Conservation (phyloP, 2,888 invertebrate genomes). For the Limenitis camilla region DNA sequence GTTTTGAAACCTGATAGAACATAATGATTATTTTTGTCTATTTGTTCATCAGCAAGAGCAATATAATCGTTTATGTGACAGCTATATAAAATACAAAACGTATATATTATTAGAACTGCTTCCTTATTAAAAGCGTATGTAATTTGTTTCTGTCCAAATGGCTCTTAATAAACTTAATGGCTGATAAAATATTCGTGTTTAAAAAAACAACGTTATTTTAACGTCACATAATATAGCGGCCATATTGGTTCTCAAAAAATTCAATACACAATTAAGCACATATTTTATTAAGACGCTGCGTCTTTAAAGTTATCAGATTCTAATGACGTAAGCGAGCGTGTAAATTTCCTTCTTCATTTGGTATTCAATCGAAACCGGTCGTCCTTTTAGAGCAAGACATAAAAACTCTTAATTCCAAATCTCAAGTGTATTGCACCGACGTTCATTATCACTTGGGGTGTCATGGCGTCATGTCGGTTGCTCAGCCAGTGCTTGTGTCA, state of each 20-base stretch:
- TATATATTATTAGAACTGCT: background rate
- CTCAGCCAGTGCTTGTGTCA: constrained; percentile 50
- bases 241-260: background rate
- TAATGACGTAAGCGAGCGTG: constrained; percentile 22
- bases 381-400: constrained; percentile 16
- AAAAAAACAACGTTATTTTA: too few species aligned
- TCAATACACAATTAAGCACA: background rate
- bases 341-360: constrained; percentile 21
- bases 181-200: too few species aligned
- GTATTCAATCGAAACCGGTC: constrained; percentile 22
- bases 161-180: too few species aligned
- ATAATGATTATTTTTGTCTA: background rate
- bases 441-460: constrained; percentile 61
- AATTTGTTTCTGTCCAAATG: too few species aligned
- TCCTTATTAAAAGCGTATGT: too few species aligned
- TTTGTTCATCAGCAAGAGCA: background rate
- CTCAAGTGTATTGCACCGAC: constrained; percentile 49
- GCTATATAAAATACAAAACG: background rate
- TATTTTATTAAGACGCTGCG: background rate
- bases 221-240: too few species aligned
- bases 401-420: constrained; percentile 31
- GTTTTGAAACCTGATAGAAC: constrained; percentile 32
- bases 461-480: constrained; percentile 52
- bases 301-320: constrained; percentile 10
- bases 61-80: background rate